Base-by-base conservation (phyloP, 2,888 invertebrate genomes). In the Shargacucullia verbasci region DNA sequence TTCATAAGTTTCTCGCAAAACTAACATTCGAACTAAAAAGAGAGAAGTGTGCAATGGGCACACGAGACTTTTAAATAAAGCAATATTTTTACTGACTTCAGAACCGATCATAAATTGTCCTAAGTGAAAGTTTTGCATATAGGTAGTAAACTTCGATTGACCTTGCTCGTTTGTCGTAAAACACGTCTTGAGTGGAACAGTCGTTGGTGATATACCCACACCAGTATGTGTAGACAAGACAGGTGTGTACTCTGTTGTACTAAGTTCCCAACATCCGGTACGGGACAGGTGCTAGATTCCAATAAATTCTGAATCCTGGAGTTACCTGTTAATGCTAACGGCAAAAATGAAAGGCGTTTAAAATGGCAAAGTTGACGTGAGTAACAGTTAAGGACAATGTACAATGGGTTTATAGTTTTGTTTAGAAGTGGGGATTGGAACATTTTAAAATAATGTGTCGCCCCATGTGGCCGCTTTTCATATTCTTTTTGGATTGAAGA, bases 111-210 rank as follows among this genome's bases (percentile, higher is more conserved):
- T 57, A 63, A 70, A 60, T 29, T 58, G 38, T 59, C 48, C 31
- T 37, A 40, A 81, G 85, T 82, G 84, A 84, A 84, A 84, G 84
- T 84, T 80, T 79, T 70, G 67, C 69, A 75, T 75, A 64, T 46
- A 20, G 20, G 20, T 20, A 76, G 58, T 58, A 63, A 57, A 68
- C 58, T 69, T 68, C 59, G 62, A 72, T 76, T 81, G 84, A 82
- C 85, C 85, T 83, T 82, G 82, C 70, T 69, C 48, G 66, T 59
- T 70, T 47, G 40, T 75, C 48, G 73, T 73, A 70, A 77, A 81
- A 83, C 79, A 58, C 78, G 80, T 79, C 59, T 71, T 55, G 63
- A 62, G 58, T 59, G 35, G 38, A 50, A 52, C 50, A 59, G 56
- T 58, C 40, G n/a, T 59, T 59, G 41, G 45, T 45, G 48, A 56